These are phyloP conservation scores for Leuctra nigra DNA, from an alignment of 2,888 invertebrate species.

Conservation along the genomic window DNA sequence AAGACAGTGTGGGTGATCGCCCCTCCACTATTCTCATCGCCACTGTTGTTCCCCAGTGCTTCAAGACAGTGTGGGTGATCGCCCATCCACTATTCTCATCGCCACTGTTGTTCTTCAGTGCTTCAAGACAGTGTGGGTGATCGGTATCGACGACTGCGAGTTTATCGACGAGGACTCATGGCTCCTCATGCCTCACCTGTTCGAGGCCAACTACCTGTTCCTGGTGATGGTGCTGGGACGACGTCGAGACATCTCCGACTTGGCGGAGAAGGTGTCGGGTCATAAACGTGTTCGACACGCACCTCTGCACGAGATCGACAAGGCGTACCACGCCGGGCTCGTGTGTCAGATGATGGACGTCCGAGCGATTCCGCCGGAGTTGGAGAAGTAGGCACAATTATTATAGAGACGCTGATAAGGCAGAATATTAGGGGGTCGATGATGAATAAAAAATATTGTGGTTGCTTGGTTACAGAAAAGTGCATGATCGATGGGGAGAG, in stretches of 20 bases:
- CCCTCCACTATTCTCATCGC: too few relatives aligned
- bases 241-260: slow-evolving; percentile 1
- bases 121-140: slow-evolving; percentile 39
- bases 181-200: slow-evolving; percentile 33
- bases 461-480: too few relatives aligned
- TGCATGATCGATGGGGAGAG: too few relatives aligned
- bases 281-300: background rate
- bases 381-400: slow-evolving; percentile 56
- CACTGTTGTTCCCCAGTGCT: too few relatives aligned
- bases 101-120: slow-evolving; percentile 15
- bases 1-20: too few relatives aligned
- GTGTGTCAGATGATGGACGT: slow-evolving; percentile 58
- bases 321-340: slow-evolving; percentile 52
- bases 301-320: slow-evolving; percentile 45
- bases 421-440: too few relatives aligned
- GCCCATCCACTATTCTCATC: too few relatives aligned
- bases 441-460: too few relatives aligned
- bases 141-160: slow-evolving; percentile 55
- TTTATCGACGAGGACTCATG: slow-evolving; percentile 39
- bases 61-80: too few relatives aligned
- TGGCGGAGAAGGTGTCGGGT: background rate
- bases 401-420: too few relatives aligned
- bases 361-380: slow-evolving; percentile 53
- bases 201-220: slow-evolving; percentile 39
- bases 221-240: slow-evolving; percentile 39